Evolutionary conservation across 1,140 invertebrate species (phyloP).

Genomic region (Diprion similis): DNA sequence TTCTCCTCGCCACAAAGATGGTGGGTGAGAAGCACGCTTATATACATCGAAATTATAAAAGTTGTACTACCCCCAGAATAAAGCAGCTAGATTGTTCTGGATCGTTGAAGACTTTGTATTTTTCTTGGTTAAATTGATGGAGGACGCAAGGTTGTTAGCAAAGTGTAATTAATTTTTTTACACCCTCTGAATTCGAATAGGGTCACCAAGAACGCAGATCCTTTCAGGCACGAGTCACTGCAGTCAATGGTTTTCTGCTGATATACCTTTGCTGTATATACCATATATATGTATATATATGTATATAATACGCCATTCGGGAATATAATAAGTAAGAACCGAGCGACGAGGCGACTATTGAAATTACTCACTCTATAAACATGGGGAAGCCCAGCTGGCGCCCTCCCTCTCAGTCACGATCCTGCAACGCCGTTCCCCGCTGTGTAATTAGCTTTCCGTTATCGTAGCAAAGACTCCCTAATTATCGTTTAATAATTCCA

Average conservation of each 20-base stretch:
- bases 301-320: background rate
- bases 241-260: no score
- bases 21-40: background rate
- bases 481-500: background rate
- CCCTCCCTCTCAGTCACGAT: background rate
- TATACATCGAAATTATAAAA: background rate
- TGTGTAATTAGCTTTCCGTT: background rate
- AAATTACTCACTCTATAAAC: background rate
- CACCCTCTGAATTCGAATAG: background rate
- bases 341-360: background rate
- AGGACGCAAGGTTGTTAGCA: background rate
- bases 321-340: background rate
- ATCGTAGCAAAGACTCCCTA: background rate
- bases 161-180: background rate
- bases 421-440: background rate
- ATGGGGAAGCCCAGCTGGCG: background rate
- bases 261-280: background rate
- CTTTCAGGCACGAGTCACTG: background rate
- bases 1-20: background rate
- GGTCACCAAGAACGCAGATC: background rate
- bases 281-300: background rate
- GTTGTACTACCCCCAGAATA: background rate
- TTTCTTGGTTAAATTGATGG: background rate
- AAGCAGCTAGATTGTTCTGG: background rate
- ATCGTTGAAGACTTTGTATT: background rate